phyloP scores from a whole-genome alignment of 1,140 invertebrate genomes.

The Drosophila baimaii region DNA sequence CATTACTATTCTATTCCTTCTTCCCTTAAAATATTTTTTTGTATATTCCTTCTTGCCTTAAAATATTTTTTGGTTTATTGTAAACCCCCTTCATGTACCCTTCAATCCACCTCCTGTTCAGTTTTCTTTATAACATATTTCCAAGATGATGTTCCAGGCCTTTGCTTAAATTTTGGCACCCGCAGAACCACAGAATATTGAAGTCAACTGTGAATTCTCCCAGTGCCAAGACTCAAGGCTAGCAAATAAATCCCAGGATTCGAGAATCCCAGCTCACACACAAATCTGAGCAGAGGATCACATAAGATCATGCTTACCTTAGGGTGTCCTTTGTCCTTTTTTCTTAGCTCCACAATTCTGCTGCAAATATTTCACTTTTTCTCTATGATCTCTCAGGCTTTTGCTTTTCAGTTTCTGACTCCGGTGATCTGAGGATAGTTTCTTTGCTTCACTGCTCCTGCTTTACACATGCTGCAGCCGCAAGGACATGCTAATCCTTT shows the following conservation, averaged over 20 bases:
- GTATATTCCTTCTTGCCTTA: too few species aligned
- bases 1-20: background rate
- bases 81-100: background rate
- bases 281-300: constrained; percentile 9
- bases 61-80: background rate
- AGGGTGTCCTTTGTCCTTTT: background rate
- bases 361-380: constrained; percentile 1
- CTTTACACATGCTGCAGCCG: constrained; percentile 50
- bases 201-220: constrained; percentile 84
- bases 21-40: too few species aligned
- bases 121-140: background rate
- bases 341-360: background rate
- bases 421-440: background rate
- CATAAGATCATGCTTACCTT: constrained; percentile 30
- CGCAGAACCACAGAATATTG: constrained; percentile 83
- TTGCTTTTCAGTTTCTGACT: constrained; percentile 18
- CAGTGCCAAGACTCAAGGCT: constrained; percentile 81
- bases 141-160: constrained; percentile 10
- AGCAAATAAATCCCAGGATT: constrained; percentile 6
- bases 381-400: background rate
- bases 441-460: constrained; percentile 26
- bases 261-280: background rate
- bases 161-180: constrained; percentile 78
- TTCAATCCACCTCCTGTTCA: too few species aligned
- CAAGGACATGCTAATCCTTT: constrained; percentile 83